Percentiles rank a stretch among this genome's conserved stretches.
phyloP scores from a whole-genome alignment of 1,140 invertebrate species.

The Philaenus spumarius region DNA sequence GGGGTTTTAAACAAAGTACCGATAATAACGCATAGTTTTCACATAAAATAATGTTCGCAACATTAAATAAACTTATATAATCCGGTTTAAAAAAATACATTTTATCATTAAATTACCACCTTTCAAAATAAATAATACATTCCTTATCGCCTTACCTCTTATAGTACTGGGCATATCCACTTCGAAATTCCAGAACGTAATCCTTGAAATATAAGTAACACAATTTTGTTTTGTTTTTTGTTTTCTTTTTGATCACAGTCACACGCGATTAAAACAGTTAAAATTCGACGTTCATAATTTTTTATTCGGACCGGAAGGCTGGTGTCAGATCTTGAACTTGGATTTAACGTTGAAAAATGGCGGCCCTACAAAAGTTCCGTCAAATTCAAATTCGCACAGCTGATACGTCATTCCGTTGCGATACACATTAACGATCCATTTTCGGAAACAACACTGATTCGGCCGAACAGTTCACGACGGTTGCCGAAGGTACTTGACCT shows the following conservation, averaged over 20 bases:
- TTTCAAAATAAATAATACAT: too few relatives aligned
- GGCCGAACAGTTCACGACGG: not conserved
- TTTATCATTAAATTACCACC: too few relatives aligned
- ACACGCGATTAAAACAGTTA: not conserved
- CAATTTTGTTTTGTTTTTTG: too few relatives aligned
- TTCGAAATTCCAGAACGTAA: not conserved
- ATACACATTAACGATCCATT: not conserved
- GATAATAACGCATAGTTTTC: too few relatives aligned
- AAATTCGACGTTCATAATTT: not conserved
- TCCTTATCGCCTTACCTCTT: slow-evolving; percentile 14
- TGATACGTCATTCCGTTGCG: slow-evolving; percentile 5
- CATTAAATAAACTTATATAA: too few relatives aligned
- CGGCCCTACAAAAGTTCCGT: slow-evolving; percentile 20
- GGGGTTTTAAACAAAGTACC: too few relatives aligned
- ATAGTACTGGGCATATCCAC: slow-evolving; percentile 21
- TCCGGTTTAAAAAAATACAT: too few relatives aligned
- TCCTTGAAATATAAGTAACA: slow-evolving; percentile 2
- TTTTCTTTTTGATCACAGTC: not conserved
- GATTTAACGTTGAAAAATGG: not conserved
- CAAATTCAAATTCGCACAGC: slow-evolving; percentile 16
- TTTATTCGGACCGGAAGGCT: not conserved
- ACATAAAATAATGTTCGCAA: too few relatives aligned
- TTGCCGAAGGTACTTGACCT: not conserved
- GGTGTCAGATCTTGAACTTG: slow-evolving; percentile 8
- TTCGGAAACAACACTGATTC: not conserved